A percentile compares a stretch with the other conserved stretches of the same genome.
Conservation (phyloP, 1,140 invertebrate genomes). For the Carposina sasakii region DNA sequence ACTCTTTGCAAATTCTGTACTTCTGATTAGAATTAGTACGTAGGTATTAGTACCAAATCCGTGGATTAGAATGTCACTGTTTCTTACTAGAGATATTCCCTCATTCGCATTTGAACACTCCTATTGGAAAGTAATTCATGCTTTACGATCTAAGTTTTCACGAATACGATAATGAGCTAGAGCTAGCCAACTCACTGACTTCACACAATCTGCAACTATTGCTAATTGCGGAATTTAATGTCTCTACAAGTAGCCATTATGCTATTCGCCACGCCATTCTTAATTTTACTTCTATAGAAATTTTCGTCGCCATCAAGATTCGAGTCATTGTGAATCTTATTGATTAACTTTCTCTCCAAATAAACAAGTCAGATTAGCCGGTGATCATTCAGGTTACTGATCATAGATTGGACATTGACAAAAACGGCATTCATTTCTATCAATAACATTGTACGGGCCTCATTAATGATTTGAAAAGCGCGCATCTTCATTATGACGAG, state of each 20-base stretch:
- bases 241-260: conserved; percentile 16
- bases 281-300: conserved; percentile 30
- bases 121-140: conserved; percentile 45
- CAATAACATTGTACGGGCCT: conserved; percentile 53
- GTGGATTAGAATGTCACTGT: conserved; percentile 38
- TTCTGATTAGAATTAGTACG: too few species aligned
- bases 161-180: conserved; percentile 35
- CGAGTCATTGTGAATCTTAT: conserved; percentile 19
- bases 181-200: conserved; percentile 36
- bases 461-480: conserved; percentile 62
- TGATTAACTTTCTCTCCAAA: conserved; percentile 36
- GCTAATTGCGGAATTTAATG: conserved; percentile 38
- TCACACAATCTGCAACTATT: conserved; percentile 23
- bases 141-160: conserved; percentile 36
- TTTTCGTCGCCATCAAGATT: conserved; percentile 10
- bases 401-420: conserved; percentile 46
- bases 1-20: too few species aligned
- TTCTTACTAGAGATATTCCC: conserved; percentile 41
- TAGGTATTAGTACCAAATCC: too few species aligned
- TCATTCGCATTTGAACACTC: too few species aligned
- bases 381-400: conserved; percentile 38
- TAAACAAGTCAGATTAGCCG: conserved; percentile 38
- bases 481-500: conserved; percentile 57
- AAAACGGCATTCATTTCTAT: conserved; percentile 38
- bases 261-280: conserved; percentile 17